phyloP scores from a whole-genome alignment of 2,113 vertebrate species.

The Pterocles burchelli region DNA sequence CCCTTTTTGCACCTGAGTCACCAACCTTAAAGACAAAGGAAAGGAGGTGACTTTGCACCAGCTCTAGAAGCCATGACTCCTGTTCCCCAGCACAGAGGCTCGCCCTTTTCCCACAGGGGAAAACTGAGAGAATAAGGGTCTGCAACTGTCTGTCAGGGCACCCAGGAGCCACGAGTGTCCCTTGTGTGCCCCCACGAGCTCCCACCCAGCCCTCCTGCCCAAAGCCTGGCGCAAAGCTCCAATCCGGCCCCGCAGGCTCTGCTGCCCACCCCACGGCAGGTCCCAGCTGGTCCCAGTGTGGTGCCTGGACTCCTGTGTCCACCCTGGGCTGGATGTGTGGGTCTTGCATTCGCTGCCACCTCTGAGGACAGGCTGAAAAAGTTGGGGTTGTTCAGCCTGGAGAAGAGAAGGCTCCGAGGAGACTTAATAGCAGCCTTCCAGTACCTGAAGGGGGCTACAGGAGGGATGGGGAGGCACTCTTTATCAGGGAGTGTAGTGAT shows the following conservation, averaged over 20 bases:
- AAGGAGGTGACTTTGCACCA: background rate
- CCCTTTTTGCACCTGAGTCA: background rate
- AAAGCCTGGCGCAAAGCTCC: background rate
- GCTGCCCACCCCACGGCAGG: background rate
- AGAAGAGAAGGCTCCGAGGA: no score
- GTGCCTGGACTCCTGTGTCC: background rate
- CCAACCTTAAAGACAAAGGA: background rate
- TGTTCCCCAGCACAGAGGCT: background rate
- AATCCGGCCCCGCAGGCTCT: no score
- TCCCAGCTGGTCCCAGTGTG: fast-evolving
- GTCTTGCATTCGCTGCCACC: background rate
- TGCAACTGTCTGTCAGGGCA: background rate
- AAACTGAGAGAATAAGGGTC: background rate
- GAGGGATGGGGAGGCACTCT: no score
- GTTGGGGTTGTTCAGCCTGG: no score
- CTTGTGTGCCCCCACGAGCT: fast-evolving
- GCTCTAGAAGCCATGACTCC: background rate
- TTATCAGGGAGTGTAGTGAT: no score
- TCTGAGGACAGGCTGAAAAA: no score
- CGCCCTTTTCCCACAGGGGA: background rate
- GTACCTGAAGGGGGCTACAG: no score
- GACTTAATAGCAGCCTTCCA: no score
- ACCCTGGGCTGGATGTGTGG: background rate
- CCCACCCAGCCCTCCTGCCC: fast-evolving
- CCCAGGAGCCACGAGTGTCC: fast-evolving